Evolutionary conservation across 92 coral and sea anemone species (phyloP).

Genomic region (Umimayanthus kanabou): DNA sequence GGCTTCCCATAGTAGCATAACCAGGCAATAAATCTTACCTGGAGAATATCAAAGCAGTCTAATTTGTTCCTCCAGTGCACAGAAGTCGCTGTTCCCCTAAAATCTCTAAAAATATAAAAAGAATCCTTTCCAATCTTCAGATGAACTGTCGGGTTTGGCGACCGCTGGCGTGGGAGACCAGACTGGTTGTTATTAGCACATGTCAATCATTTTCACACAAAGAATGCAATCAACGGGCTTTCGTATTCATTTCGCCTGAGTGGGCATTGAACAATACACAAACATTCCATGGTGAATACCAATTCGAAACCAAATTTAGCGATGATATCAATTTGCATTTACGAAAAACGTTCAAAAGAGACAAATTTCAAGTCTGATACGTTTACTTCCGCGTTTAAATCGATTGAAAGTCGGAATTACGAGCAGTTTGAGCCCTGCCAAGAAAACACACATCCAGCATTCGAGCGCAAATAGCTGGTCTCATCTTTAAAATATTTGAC

Average conservation of each 20-base stretch:
- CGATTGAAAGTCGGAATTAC: neutral
- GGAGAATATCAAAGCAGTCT: neutral
- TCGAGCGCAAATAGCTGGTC: slow-evolving; percentile 14
- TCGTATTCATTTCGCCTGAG: slow-evolving; percentile 46
- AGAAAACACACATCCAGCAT: slow-evolving; percentile 15
- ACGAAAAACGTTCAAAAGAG: neutral
- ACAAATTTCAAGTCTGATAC: neutral
- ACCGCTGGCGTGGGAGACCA: slow-evolving; percentile 43
- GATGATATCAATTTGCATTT: slow-evolving; percentile 24
- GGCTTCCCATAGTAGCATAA: neutral
- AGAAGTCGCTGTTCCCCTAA: slow-evolving; percentile 29
- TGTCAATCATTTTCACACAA: slow-evolving; percentile 86
- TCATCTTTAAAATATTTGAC: slow-evolving; percentile 64
- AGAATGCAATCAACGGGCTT: slow-evolving; percentile 71
- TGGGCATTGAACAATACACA: slow-evolving; percentile 41
- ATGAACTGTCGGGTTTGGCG: slow-evolving; percentile 34
- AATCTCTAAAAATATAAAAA: slow-evolving; percentile 32
- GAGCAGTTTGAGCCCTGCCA: neutral
- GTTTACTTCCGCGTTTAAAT: slow-evolving; percentile 5
- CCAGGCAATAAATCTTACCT: slow-evolving; percentile 27
- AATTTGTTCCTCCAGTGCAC: slow-evolving; percentile 30
- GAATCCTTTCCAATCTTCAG: slow-evolving; percentile 31
- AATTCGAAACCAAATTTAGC: slow-evolving; percentile 21
- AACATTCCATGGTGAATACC: slow-evolving; percentile 36
- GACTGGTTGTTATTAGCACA: slow-evolving; percentile 52